Base-by-base conservation (phyloP, 2,113 vertebrate species). In the Hemichromis elongatus region DNA sequence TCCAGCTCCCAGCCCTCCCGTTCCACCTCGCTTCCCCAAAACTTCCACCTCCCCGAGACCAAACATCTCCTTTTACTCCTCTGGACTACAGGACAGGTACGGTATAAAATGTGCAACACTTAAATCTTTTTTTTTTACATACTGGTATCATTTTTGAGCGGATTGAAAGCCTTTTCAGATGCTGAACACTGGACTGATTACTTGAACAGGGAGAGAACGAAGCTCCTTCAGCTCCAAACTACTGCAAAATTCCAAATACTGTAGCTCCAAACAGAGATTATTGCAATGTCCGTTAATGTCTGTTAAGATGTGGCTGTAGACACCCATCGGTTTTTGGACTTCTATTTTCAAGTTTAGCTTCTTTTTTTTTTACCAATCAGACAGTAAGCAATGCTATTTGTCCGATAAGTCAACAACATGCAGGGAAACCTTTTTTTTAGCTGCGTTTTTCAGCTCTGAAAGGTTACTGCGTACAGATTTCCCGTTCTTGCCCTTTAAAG, bases 1-100 rank as follows among this genome's bases (percentile, higher is more conserved):
- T 3, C 95, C 96, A 0, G 89, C 80, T 30, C 93, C 96, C 87
- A 98, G 98, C 91, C 97, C 98, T 5, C 97, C 97, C 0, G 83
- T 97, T 42, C 95, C 97, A 0, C 96, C 97, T 13, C 97, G 96
- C 54, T 97, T 98, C 89, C 96, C 96, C 45, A 97, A 97, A 95
- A 90, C 95, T 54, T 95, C 96, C 14, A 91, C 88, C 0, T 93
- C 94, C 6, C 94, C 97, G 59, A 97, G 96, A 90, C 97, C 97
- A 88, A 97, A 97, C 92, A 96, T 98, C 82, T 99, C 98, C 70
- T 99, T 96, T 94, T 99, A 99, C 94, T 99, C 98, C 24, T 97
- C 98, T 9, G 98, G 98, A 66, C 97, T 99, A 61, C 97, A 97
- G 30, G 97, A 98, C 5, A 97, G 96, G 98, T 99, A 94, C 96